Evolutionary conservation across 2,888 invertebrate genomes (phyloP).

Genomic region (Drosophila neotestacea): DNA sequence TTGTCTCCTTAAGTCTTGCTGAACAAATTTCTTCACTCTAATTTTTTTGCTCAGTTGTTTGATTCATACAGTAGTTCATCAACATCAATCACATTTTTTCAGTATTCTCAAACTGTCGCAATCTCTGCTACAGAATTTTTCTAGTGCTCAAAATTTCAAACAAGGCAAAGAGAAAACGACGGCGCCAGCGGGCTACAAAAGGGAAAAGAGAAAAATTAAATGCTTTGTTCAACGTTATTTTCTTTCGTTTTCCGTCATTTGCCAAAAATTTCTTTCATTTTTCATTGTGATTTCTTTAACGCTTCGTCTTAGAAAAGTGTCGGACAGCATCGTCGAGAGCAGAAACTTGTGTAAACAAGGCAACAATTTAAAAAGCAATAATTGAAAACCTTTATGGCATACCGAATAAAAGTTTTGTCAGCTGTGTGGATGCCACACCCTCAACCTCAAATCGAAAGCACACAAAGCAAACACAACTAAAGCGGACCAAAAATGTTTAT

Average conservation of each 20-base stretch:
- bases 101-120: neutral
- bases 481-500: constrained; percentile 41
- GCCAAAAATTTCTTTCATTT: constrained; percentile 31
- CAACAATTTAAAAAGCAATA: constrained; percentile 71
- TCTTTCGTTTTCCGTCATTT: constrained; percentile 37
- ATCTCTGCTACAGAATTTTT: neutral
- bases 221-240: constrained; percentile 54
- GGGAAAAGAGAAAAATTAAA: constrained; percentile 52
- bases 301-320: constrained; percentile 41
- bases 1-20: neutral
- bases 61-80: constrained; percentile 11
- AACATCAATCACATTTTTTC: constrained; percentile 38
- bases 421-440: constrained; percentile 56
- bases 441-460: neutral
- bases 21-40: neutral
- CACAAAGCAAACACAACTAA: constrained; percentile 13
- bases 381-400: constrained; percentile 72
- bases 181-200: constrained; percentile 44
- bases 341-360: constrained; percentile 67
- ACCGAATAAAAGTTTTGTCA: constrained; percentile 60
- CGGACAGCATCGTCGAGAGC: constrained; percentile 42
- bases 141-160: constrained; percentile 10
- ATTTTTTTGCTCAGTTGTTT: neutral
- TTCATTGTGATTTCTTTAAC: constrained; percentile 14
- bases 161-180: constrained; percentile 1